Evolutionary conservation across 2,888 invertebrate species (phyloP), one percentile per base, ranked within the genome.

Genomic region (Dryobotodes eremita): DNA sequence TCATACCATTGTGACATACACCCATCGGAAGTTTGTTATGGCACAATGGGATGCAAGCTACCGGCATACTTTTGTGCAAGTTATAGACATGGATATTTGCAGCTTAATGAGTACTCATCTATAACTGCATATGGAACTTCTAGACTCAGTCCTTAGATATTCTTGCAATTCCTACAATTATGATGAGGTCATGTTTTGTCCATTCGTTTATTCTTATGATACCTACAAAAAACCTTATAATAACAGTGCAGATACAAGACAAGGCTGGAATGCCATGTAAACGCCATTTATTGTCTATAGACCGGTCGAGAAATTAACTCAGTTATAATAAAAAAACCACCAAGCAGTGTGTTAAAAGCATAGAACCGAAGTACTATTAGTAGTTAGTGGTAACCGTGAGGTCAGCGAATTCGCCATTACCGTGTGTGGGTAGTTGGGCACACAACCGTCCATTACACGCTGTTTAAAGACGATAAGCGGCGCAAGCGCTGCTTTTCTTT

Each of bases 391-490:
- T 73, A 72, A 77, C 31, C 70, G 80, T 77, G 83, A 80, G 89
- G 86, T 86, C 89, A 84, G 62, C n/a, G 69, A 80, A 72, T 70
- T 72, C 69, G 62, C 69, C 77, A 83, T 83, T 86, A 80, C 66
- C 53, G 73, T 80, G 69, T 71, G 79, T 86, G 77, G 70, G 36
- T 59, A 70, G 70, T 59, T 70, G 70, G 66, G 78, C 87, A 80
- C 71, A 86, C 84, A 82, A 83, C 82, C 83, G 76, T 26, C 88
- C 75, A 89, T 89, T 89, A 89, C 84, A 88, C 84, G 90, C 88
- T 85, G 70, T 76, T 90, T 88, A 80, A 85, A 86, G 80, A 77
- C 77, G 76, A 79, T 87, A 88, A 89, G 55, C 79, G 77, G 31
- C 70, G 85, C 71, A 71, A 80, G 69, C 68, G 62, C 68, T 23